These are phyloP conservation scores for Brevimyrus niger DNA, from an alignment of 2,113 vertebrate species.

Conservation along the genomic window DNA sequence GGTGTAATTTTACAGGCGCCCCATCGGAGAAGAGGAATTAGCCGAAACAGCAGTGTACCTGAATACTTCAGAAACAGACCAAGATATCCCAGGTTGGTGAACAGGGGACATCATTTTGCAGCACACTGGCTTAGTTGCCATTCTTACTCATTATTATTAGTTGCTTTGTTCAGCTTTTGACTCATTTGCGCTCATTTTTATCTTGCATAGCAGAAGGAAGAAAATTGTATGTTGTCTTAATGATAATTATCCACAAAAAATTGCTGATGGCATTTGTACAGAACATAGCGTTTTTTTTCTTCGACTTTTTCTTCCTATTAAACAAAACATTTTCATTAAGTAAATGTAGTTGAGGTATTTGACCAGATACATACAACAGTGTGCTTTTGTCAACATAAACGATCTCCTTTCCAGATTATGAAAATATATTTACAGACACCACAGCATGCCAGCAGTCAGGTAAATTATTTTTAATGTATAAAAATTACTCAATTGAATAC, in stretches of 20 bases:
- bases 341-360: neutral
- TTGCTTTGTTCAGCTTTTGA: neutral
- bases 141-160: no score
- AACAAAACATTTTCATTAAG: neutral
- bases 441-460: neutral
- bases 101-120: neutral
- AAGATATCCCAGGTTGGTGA: neutral
- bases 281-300: neutral
- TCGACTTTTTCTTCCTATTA: neutral
- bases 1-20: neutral
- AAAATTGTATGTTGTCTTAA: neutral
- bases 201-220: neutral
- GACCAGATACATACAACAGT: neutral
- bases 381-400: neutral
- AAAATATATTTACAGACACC: constrained; percentile 15
- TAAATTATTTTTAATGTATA: neutral
- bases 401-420: constrained; percentile 7
- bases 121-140: neutral
- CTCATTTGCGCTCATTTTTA: neutral
- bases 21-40: neutral
- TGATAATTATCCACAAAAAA: neutral
- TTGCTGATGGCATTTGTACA: neutral
- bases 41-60: neutral
- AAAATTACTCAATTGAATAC: neutral
- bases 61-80: neutral